A percentile compares a stretch with the other conserved stretches of the same genome.
These are phyloP conservation scores for Oscheius sp. DNA, from an alignment of 2,888 invertebrate species.

Conservation along the genomic window DNA sequence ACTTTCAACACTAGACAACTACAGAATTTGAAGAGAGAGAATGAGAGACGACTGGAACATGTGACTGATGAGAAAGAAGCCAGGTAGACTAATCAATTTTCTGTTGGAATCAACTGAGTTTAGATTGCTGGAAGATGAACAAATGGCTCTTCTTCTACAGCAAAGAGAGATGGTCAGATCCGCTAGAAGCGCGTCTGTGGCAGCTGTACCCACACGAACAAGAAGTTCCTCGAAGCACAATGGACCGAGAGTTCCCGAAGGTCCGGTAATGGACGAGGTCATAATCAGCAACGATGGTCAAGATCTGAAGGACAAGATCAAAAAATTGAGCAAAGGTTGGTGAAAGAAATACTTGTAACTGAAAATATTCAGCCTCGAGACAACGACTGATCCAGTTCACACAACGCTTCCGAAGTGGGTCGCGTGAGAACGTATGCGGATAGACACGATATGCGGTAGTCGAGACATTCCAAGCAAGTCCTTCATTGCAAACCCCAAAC, in stretches of 20 bases:
- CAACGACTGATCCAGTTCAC: slow-evolving; percentile 16
- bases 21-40: slow-evolving; percentile 31
- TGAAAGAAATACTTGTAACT: background rate
- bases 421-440: slow-evolving; percentile 7
- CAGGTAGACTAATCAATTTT: background rate
- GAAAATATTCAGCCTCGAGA: slow-evolving; percentile 3
- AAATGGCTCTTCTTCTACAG: slow-evolving; percentile 86
- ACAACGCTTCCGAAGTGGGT: slow-evolving; percentile 14
- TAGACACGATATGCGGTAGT: background rate
- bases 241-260: slow-evolving; percentile 31
- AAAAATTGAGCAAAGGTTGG: slow-evolving; percentile 24
- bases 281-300: slow-evolving; percentile 16
- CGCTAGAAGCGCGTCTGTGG: slow-evolving; percentile 1
- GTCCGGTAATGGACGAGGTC: slow-evolving; percentile 35
- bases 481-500: too few relatives aligned
- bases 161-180: slow-evolving; percentile 83
- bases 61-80: slow-evolving; percentile 40
- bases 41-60: slow-evolving; percentile 35
- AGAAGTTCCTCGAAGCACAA: slow-evolving; percentile 18
- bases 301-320: slow-evolving; percentile 26
- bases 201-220: background rate
- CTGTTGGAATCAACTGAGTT: background rate
- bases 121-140: slow-evolving; percentile 83
- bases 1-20: slow-evolving; percentile 13
- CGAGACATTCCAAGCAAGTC: background rate